These are phyloP conservation scores for Platorchestia sp. DNA, from an alignment of 1,140 invertebrate species.

Conservation along the genomic window DNA sequence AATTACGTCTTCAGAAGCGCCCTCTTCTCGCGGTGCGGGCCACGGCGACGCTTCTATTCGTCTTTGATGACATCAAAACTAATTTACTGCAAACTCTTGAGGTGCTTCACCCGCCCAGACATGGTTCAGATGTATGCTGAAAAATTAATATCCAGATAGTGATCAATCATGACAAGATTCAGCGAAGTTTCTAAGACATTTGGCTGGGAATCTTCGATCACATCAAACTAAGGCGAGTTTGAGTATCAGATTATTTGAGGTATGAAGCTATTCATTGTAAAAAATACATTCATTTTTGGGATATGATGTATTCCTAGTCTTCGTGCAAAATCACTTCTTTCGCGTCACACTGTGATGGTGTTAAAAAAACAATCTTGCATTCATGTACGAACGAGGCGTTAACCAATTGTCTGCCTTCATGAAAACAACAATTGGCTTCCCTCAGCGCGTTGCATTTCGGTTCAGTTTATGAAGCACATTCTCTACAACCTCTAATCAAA, in stretches of 20 bases:
- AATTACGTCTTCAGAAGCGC: slow-evolving; percentile 29
- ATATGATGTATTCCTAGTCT: background rate
- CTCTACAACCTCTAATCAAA: slow-evolving; percentile 51
- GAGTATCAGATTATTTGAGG: background rate
- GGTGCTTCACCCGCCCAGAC: background rate
- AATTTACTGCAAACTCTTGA: background rate
- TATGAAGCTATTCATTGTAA: background rate
- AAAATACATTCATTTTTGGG: background rate
- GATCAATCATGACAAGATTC: background rate
- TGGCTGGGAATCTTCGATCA: background rate
- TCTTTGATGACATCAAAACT: background rate
- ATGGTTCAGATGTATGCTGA: background rate
- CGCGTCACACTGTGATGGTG: background rate
- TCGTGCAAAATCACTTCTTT: background rate
- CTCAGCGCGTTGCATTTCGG: background rate
- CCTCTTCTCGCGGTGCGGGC: background rate
- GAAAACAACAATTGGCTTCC: slow-evolving; percentile 15
- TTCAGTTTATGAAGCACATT: slow-evolving; percentile 36
- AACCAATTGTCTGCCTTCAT: background rate
- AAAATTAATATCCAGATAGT: background rate
- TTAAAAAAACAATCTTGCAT: background rate
- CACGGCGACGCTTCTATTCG: background rate
- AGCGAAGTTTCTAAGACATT: too few species aligned
- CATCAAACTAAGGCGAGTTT: background rate
- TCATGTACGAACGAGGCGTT: background rate